These are phyloP conservation scores for Leptopilina clavipes DNA, from an alignment of 1,140 invertebrate genomes.

Conservation along the genomic window DNA sequence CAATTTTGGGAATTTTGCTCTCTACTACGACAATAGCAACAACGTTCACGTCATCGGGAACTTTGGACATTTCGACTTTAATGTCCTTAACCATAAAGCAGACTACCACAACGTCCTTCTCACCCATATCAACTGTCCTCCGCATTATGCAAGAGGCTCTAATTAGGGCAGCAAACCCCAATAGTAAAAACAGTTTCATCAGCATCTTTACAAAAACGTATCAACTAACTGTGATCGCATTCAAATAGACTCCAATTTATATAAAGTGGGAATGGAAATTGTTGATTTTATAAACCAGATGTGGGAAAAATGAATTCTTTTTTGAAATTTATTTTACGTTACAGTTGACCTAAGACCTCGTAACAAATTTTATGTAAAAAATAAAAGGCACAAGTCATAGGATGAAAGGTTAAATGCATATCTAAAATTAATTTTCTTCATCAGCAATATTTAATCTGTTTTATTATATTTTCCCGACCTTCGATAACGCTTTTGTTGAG, in stretches of 20 bases:
- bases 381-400: no score
- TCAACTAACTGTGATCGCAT: not conserved
- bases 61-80: not conserved
- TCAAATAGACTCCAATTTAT: not conserved
- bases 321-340: no score
- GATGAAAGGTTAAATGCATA: no score
- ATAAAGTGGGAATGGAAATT: not conserved
- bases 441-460: no score
- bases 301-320: not conserved
- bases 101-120: not conserved
- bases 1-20: not conserved
- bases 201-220: not conserved
- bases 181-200: not conserved
- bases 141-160: not conserved
- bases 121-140: not conserved
- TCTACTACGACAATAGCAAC: not conserved
- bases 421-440: no score
- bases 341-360: no score
- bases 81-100: not conserved
- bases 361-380: no score
- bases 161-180: not conserved
- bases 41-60: not conserved
- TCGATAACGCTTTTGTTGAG: no score
- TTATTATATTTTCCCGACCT: no score
- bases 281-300: not conserved